Evolutionary conservation across 2,797 vertebrate genomes (phyloP), one percentile per base, ranked within the genome.

Genomic region (Psittacula derbiana): DNA sequence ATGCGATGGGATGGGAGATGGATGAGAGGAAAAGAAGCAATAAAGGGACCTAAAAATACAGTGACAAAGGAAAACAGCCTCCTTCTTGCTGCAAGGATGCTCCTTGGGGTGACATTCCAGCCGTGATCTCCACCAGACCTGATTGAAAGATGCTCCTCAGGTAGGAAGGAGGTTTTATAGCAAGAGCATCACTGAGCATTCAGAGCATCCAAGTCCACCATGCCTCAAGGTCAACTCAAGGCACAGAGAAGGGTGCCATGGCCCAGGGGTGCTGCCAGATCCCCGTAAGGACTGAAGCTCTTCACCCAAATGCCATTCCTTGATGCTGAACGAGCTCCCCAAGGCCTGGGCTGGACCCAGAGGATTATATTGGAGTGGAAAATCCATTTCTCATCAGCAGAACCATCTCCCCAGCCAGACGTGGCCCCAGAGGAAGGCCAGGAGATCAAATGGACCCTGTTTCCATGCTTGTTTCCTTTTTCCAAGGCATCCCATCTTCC

Each of bases 351-450:
- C 23, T 33, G 43, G 71, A 65, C 57, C 44, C 69, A 2, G 52
- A 60, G 82, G 69, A 28, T 67, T 50, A 60, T 30, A 17, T 13
- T 4, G 8, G 23, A 61, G 90, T 65, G n/a, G 41, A 90, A 87
- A 84, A 84, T 57, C 87, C 83, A 67, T 92, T 92, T 80, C 83
- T 33, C n/a, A 84, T 52, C 90, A 83, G 78, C 58, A 47, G 65
- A 71, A 90, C 64, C 60, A 67, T 46, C 71, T 87, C 73, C 82
- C 64, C 79, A 38, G 65, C 64, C 86, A 87, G 82, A 80, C 12
- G 8, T n/a, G 66, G 57, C 62, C 73, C 52, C 73, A 74, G 65
- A 31, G 62, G 72, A 58, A 73, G 75, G 71, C 27, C 76, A 24
- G 44, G 44, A 52, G 58, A 64, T 75, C 67, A n/a, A 65, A 90